Evolutionary conservation across 2,888 invertebrate species (phyloP).

Genomic region (Amphipoea oculea): DNA sequence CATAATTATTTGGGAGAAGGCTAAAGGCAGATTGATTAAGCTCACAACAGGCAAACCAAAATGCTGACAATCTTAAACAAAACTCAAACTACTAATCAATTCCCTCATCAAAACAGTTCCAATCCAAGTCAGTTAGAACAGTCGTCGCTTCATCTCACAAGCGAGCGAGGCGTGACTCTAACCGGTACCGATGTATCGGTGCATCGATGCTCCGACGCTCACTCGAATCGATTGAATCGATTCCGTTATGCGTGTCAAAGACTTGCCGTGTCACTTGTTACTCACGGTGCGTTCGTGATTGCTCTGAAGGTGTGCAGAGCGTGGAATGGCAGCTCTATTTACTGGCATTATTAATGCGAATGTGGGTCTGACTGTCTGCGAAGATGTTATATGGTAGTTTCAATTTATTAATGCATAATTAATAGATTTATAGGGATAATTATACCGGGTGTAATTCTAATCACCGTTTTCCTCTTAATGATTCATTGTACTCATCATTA

Average conservation of each 20-base stretch:
- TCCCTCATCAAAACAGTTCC: neutral
- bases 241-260: slow-evolving; percentile 49
- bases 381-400: too few relatives aligned
- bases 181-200: slow-evolving; percentile 19
- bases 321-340: slow-evolving; percentile 6
- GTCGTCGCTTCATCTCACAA: neutral
- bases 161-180: slow-evolving; percentile 34
- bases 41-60: neutral
- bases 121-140: neutral
- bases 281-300: slow-evolving; percentile 21
- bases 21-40: too few relatives aligned
- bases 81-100: neutral
- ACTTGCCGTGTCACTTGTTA: slow-evolving; percentile 38
- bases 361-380: neutral
- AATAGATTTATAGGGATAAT: too few relatives aligned
- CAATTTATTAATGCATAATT: too few relatives aligned
- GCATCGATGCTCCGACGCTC: slow-evolving; percentile 21
- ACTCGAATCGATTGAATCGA: slow-evolving; percentile 36
- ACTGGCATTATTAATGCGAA: slow-evolving; percentile 1
- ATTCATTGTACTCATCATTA: too few relatives aligned
- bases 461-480: too few relatives aligned
- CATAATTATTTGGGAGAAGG: too few relatives aligned
- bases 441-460: too few relatives aligned
- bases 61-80: neutral
- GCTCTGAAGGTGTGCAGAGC: slow-evolving; percentile 16